phyloP scores from a whole-genome alignment of 2,888 invertebrate species.

The Ochropacha duplaris region DNA sequence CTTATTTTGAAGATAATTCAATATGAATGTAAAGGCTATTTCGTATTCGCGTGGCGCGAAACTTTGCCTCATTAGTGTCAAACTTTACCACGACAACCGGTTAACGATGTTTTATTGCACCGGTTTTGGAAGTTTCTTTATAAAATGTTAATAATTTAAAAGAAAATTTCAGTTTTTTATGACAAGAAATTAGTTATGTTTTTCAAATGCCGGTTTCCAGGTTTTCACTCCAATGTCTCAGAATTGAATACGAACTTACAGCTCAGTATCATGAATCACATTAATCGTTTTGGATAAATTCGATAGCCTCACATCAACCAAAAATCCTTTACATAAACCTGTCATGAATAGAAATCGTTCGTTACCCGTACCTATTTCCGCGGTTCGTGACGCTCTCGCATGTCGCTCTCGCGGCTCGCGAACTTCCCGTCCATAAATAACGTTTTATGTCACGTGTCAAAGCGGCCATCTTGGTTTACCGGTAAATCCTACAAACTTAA shows the following conservation, averaged over 20 bases:
- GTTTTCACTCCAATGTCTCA: neutral
- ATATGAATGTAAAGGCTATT: constrained; percentile 13
- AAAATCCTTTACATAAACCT: constrained; percentile 61
- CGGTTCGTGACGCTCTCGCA: constrained; percentile 76
- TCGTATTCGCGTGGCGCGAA: constrained; percentile 47
- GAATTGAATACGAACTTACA: neutral
- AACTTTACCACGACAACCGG: constrained; percentile 49
- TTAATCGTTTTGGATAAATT: neutral
- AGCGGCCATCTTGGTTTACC: constrained; percentile 70
- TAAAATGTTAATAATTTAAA: neutral
- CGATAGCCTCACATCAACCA: constrained; percentile 29
- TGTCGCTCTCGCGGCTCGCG: constrained; percentile 73
- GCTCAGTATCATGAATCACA: constrained; percentile 5
- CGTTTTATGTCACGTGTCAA: constrained; percentile 78
- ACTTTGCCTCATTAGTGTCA: constrained; percentile 57
- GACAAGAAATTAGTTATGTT: neutral
- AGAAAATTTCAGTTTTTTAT: too few species aligned
- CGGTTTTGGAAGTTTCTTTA: constrained; percentile 10
- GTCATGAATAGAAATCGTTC: constrained; percentile 76
- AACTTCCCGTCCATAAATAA: constrained; percentile 77
- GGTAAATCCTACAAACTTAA: constrained; percentile 51
- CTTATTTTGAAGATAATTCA: constrained; percentile 2
- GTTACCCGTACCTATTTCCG: constrained; percentile 68
- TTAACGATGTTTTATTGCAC: constrained; percentile 43
- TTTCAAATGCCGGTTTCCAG: neutral